A percentile compares a stretch with the other conserved stretches of the same genome.
These are phyloP conservation scores for Cryptoprocta ferox DNA, from an alignment of 2,797 vertebrate species.

Conservation along the genomic window DNA sequence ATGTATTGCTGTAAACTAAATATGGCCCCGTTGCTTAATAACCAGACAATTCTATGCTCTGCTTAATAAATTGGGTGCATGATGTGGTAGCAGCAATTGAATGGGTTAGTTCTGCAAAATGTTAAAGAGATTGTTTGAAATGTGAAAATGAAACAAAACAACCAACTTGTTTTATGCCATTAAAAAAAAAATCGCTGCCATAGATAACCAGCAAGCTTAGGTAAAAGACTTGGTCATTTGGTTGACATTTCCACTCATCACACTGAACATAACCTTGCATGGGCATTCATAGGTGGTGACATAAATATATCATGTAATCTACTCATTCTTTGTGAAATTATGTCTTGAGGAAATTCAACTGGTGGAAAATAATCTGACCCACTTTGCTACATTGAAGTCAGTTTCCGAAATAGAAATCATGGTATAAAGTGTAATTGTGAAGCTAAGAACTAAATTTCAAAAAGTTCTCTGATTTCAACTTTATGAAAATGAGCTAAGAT, in stretches of 20 bases:
- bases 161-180: not conserved
- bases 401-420: slow-evolving; percentile 46
- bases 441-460: not conserved
- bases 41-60: not conserved
- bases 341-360: not conserved
- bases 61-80: not conserved
- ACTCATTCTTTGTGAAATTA: not conserved
- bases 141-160: not conserved
- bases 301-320: not conserved
- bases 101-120: not conserved
- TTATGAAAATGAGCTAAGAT: not conserved
- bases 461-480: not conserved
- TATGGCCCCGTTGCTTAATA: not conserved
- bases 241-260: not conserved
- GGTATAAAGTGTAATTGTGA: not conserved
- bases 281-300: not conserved
- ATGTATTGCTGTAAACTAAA: not conserved
- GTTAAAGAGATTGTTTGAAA: not conserved
- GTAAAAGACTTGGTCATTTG: not conserved
- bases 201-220: not conserved
- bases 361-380: slow-evolving; percentile 29
- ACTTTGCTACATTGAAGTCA: slow-evolving; percentile 30
- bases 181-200: not conserved
- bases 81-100: not conserved
- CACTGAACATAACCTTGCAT: not conserved